A percentile compares a stretch with the other conserved stretches of the same genome.
phyloP scores from a whole-genome alignment of 2,888 invertebrate species.

The Calliphora vomitoria region DNA sequence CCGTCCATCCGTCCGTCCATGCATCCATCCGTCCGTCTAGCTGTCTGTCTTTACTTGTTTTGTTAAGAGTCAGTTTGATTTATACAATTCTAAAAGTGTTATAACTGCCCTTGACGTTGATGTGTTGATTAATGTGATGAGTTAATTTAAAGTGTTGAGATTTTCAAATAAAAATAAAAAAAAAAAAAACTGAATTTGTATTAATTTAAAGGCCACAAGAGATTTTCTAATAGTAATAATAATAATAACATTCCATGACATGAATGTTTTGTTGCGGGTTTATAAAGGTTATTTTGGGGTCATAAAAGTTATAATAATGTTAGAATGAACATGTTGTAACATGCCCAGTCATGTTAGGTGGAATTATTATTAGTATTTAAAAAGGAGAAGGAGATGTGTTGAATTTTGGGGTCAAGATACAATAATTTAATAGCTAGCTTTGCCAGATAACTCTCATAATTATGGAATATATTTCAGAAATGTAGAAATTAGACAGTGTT shows the following conservation, averaged over 20 bases:
- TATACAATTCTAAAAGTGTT: conserved; percentile 62
- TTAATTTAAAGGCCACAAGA: conserved; percentile 10
- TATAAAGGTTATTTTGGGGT: neutral
- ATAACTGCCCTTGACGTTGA: conserved; percentile 72
- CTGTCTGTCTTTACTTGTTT: conserved; percentile 10
- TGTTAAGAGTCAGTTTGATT: conserved; percentile 51
- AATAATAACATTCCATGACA: neutral
- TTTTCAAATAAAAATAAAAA: conserved; percentile 36
- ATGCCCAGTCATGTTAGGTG: too few species aligned
- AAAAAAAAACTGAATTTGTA: conserved; percentile 23
- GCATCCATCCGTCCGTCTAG: neutral
- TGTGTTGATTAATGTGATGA: conserved; percentile 73
- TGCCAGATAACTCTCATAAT: too few species aligned
- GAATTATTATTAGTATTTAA: too few species aligned
- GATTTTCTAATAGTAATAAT: conserved; percentile 1
- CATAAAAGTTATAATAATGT: neutral
- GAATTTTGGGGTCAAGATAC: too few species aligned
- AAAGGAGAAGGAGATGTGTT: too few species aligned
- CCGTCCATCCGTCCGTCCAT: neutral
- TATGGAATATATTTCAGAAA: too few species aligned
- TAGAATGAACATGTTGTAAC: too few species aligned
- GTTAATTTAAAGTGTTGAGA: conserved; percentile 72
- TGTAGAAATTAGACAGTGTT: too few species aligned
- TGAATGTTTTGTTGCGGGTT: neutral
- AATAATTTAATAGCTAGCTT: too few species aligned